Base-by-base conservation (phyloP, 2,113 vertebrate genomes). In the Paramisgurnus dabryanus region DNA sequence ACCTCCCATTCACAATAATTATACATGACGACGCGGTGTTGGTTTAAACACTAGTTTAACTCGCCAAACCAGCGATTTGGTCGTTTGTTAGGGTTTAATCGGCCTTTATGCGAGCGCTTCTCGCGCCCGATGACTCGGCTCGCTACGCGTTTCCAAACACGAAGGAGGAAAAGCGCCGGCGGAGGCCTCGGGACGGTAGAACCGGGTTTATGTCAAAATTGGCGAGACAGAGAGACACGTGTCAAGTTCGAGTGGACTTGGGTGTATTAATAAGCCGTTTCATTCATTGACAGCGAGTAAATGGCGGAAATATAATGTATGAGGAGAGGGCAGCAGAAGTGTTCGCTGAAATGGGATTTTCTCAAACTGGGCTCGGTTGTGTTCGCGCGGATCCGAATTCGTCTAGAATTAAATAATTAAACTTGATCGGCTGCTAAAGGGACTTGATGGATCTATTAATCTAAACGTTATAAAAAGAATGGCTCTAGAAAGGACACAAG, bases 161-260 rank as follows among this genome's bases (percentile, higher is more conserved):
- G 75, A 76, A 66, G 63, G 70, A 81, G 79, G 79, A 75, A 75
- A 75, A 75, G 79, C 75, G 63, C 63, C 75, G 75, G 58, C 17
- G 60, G 70, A 81, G 72, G 79, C 79, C 71, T 39, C 79, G 64
- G 15, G 47, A 65, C 64, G n/a, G 9, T 27, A 57, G 17, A 55
- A 65, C 47, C 8, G n/a, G 79, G 47, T 80, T 73, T 73, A 11
- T 45, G 58, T 63, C 34, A 39, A 74, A n/a, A 27, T 60, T 6
- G 12, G 11, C 4, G 11, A 45, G 55, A 27, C 22, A 64, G 7
- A 6, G 12, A 17, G 34, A 12, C 39, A 22, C 34, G 7, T 1
- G 11, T 1, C 27, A 60, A 15, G 47, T 55, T 12, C 4, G 18
- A 61, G n/a, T 45, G 15, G n/a, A 7, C 57, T 64, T 64, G 2